Evolutionary conservation across 2,113 vertebrate genomes (phyloP), one percentile per base, ranked within the genome.

Genomic region (Cyanistes caeruleus): DNA sequence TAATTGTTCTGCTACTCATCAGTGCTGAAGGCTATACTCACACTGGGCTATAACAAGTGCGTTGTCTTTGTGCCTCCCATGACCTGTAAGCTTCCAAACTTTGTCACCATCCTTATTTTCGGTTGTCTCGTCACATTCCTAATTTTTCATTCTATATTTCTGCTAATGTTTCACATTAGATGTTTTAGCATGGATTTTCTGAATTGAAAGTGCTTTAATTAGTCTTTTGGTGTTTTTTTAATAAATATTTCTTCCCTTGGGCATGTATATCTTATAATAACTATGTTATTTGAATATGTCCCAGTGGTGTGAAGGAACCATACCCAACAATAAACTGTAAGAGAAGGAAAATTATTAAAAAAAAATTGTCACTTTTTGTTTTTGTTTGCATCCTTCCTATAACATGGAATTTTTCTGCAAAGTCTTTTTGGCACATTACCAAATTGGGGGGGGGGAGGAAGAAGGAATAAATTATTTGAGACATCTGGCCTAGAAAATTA

Each of bases 371-470:
- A 65, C 5, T 70, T 90, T 59, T 64, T 35, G 15, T 67, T 90
- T 59, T 67, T 35, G 15, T 80, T 82, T 19, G 53, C 11, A 53
- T 74, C 8, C 31, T 89, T 30, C 43, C 21, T 84, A 39, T 4
- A 43, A 63, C 9, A 59, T 17, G 13, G 18, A 64, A 23, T 65
- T 85, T 90, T 78, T 15, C 55, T 53, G 14, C 8, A 51, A 87
- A 76, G 4, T 12, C 2, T 62, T 89, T 89, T 55, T 35, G 43
- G 46, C 41, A 58, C 17, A 23, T 65, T 44, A 59, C 1, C 3
- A 64, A 52, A 44, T 12, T 30, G 19, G 1, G 11, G 6, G 8
- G 10, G 9, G 4, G 2, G 4, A 11, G 18, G 39, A 4, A 23
- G 11, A 49, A 27, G 41, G 49, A 75, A 21, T 2, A 78, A 56